Evolutionary conservation across 1,140 invertebrate genomes (phyloP).

Genomic region (Ephestia elutella): DNA sequence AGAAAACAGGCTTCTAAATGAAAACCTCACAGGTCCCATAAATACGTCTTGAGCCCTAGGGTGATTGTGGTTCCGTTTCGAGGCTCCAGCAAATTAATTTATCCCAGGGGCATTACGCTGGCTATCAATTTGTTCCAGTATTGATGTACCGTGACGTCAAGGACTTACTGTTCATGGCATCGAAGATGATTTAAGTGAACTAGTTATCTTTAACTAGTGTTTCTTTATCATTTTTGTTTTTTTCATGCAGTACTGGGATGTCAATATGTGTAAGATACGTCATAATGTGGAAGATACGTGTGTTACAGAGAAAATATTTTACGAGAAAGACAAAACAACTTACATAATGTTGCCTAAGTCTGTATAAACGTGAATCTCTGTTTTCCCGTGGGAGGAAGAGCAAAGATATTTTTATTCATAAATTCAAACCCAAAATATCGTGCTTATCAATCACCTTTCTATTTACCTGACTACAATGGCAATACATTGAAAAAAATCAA

Average conservation of each 20-base stretch:
- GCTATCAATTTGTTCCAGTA: constrained; percentile 27
- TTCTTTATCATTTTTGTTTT: too few species aligned
- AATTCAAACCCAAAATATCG: not conserved
- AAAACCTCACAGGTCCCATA: constrained; percentile 39
- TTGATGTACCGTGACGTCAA: constrained; percentile 11
- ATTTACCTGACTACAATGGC: not conserved
- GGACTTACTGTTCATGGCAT: constrained; percentile 10
- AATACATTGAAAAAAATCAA: not conserved
- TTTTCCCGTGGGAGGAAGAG: too few species aligned
- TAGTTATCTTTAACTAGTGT: too few species aligned
- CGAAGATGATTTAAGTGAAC: constrained; percentile 4
- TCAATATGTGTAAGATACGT: too few species aligned
- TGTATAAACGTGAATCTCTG: too few species aligned
- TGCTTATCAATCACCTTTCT: not conserved
- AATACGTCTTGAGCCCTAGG: constrained; percentile 45
- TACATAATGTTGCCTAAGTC: too few species aligned
- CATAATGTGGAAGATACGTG: too few species aligned
- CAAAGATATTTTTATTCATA: constrained; percentile 36
- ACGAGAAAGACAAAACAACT: too few species aligned
- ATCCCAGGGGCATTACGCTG: constrained; percentile 40
- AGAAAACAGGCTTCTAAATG: constrained; percentile 32
- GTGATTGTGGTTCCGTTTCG: constrained; percentile 38
- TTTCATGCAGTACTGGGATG: too few species aligned
- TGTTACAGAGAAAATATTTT: too few species aligned
- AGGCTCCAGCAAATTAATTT: constrained; percentile 55